Evolutionary conservation across 2,888 invertebrate genomes (phyloP).

Genomic region (Oligia strigilis): DNA sequence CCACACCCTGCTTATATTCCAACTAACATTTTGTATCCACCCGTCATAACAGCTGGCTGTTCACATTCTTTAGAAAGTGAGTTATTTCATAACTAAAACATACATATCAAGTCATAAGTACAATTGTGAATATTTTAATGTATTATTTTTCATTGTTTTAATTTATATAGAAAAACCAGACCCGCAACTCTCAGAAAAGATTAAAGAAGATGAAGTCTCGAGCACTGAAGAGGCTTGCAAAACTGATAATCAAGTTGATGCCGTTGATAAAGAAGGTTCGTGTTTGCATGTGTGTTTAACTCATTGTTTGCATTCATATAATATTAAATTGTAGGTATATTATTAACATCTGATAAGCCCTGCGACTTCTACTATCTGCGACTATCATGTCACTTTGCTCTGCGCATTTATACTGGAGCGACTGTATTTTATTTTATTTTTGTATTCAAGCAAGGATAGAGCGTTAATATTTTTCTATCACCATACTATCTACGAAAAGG

Average conservation of each 20-base stretch:
- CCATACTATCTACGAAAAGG: background rate
- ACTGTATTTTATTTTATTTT: constrained; percentile 2
- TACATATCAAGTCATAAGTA: background rate
- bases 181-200: constrained; percentile 80
- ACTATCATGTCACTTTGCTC: constrained; percentile 15
- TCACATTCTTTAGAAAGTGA: constrained; percentile 77
- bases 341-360: background rate
- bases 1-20: constrained; percentile 85
- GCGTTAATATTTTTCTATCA: background rate
- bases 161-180: constrained; percentile 78
- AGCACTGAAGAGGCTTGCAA: constrained; percentile 93
- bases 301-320: background rate
- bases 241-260: constrained; percentile 65
- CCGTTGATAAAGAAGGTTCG: constrained; percentile 67
- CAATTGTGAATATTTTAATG: background rate
- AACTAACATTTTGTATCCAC: constrained; percentile 85
- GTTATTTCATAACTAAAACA: constrained; percentile 58
- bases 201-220: constrained; percentile 94
- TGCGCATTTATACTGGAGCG: background rate
- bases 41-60: constrained; percentile 77
- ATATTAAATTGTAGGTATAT: background rate
- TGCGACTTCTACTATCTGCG: constrained; percentile 39
- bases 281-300: background rate
- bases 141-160: constrained; percentile 17
- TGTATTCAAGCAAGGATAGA: background rate